These are phyloP conservation scores for Elephas maximus DNA, from an alignment of 2,113 vertebrate species.

Conservation along the genomic window DNA sequence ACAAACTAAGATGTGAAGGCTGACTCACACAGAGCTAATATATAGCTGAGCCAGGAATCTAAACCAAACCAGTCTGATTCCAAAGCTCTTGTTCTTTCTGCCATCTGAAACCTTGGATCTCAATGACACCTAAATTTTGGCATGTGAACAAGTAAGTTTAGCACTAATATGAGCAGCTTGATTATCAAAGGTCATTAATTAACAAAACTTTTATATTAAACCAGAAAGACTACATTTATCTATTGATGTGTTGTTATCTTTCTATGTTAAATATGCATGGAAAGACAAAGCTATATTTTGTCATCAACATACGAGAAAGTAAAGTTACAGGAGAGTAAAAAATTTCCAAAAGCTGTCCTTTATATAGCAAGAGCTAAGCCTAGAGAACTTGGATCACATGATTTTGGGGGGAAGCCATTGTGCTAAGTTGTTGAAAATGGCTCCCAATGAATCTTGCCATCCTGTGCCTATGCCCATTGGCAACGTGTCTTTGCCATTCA, in stretches of 20 bases:
- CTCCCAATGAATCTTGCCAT: fast-evolving
- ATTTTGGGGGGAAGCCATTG: not conserved
- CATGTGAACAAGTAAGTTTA: not conserved
- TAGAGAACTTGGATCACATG: not conserved
- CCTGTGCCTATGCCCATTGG: not conserved
- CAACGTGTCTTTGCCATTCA: not conserved
- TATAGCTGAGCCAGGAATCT: not conserved
- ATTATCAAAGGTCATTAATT: not conserved
- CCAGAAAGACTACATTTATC: not conserved
- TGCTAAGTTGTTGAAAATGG: not conserved
- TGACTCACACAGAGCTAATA: not conserved
- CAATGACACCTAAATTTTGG: not conserved
- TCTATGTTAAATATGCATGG: not conserved
- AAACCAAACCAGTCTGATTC: not conserved
- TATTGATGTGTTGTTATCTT: not conserved
- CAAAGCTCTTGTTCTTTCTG: not conserved
- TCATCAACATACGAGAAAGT: not conserved
- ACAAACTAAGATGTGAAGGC: not conserved
- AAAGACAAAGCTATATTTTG: not conserved
- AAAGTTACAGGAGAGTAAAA: not conserved
- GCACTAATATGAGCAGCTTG: not conserved
- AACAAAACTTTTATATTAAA: not conserved
- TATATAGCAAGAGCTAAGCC: not conserved
- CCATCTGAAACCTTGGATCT: not conserved
- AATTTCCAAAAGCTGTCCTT: not conserved